Percentiles rank a stretch among this genome's conserved stretches.
phyloP scores from a whole-genome alignment of 1,140 invertebrate genomes.

The Drosophila miranda region DNA sequence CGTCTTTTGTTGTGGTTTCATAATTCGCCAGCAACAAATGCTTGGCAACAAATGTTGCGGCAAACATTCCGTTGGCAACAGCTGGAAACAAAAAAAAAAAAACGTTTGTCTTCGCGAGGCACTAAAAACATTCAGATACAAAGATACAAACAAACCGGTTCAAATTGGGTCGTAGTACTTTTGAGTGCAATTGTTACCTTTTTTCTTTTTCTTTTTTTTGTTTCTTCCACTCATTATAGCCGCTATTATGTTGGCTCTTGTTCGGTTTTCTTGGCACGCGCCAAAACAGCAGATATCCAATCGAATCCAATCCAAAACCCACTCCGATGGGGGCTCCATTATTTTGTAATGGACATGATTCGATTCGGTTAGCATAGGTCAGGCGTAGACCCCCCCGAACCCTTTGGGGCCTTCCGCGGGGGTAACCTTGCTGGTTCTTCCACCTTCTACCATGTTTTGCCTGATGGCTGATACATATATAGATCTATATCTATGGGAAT shows the following conservation, averaged over 20 bases:
- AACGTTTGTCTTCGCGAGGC: slow-evolving; percentile 13
- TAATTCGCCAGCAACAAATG: slow-evolving; percentile 59
- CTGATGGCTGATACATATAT: slow-evolving; percentile 23
- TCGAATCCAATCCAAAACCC: slow-evolving; percentile 20
- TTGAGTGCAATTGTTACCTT: slow-evolving; percentile 81
- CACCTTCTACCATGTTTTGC: too few species aligned
- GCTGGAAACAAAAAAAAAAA: slow-evolving; percentile 1
- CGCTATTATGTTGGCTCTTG: slow-evolving; percentile 69
- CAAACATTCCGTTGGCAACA: slow-evolving; percentile 38
- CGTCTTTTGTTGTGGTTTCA: slow-evolving; percentile 37
- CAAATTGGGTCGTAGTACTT: slow-evolving; percentile 79
- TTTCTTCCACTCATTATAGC: slow-evolving; percentile 53
- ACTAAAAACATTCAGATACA: slow-evolving; percentile 10
- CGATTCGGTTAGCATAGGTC: slow-evolving; percentile 69
- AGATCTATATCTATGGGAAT: not conserved
- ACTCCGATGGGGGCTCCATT: slow-evolving; percentile 9
- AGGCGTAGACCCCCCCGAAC: slow-evolving; percentile 24
- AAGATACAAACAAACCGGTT: slow-evolving; percentile 58
- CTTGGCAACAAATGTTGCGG: slow-evolving; percentile 26
- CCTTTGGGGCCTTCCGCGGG: slow-evolving; percentile 36
- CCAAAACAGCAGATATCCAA: slow-evolving; percentile 22
- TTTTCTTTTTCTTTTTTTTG: slow-evolving; percentile 37
- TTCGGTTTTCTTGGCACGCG: slow-evolving; percentile 77
- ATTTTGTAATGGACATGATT: slow-evolving; percentile 68
- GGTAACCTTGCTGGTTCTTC: slow-evolving; percentile 62